Evolutionary conservation across 2,888 invertebrate species (phyloP).

Genomic region (Tachina grossa): DNA sequence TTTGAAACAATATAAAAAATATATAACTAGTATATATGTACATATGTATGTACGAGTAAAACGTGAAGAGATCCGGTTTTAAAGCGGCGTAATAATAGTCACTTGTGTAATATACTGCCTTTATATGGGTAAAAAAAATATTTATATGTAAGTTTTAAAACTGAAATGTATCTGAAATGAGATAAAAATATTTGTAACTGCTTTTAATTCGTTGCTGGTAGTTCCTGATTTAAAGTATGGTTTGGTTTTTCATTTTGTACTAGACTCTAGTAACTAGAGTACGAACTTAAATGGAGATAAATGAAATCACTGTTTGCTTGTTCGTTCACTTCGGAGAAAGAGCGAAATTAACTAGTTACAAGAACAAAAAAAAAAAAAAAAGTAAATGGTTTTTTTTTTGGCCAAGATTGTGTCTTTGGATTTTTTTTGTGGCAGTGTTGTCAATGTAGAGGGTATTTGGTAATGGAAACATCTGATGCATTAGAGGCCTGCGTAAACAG

Average conservation of each 20-base stretch:
- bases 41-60: neutral
- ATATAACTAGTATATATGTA: neutral
- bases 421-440: constrained; percentile 2
- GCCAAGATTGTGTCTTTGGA: neutral
- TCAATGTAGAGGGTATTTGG: neutral
- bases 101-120: constrained; percentile 68
- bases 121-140: constrained; percentile 58
- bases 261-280: too few relatives aligned
- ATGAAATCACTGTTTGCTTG: neutral
- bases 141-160: constrained; percentile 42
- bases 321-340: neutral
- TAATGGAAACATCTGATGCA: neutral
- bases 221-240: constrained; percentile 10
- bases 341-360: constrained; percentile 15
- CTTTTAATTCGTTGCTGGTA: constrained; percentile 7
- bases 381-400: constrained; percentile 20
- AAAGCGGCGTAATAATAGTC: constrained; percentile 72
- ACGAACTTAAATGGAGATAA: neutral
- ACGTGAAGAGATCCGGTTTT: constrained; percentile 78
- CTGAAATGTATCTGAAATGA: constrained; percentile 55
- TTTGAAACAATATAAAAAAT: constrained; percentile 31
- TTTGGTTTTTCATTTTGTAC: constrained; percentile 27
- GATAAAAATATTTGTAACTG: constrained; percentile 47
- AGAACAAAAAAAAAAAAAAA: neutral
- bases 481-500: too few relatives aligned